phyloP scores from a whole-genome alignment of 2,888 invertebrate genomes.

The Sthenelais limicola region DNA sequence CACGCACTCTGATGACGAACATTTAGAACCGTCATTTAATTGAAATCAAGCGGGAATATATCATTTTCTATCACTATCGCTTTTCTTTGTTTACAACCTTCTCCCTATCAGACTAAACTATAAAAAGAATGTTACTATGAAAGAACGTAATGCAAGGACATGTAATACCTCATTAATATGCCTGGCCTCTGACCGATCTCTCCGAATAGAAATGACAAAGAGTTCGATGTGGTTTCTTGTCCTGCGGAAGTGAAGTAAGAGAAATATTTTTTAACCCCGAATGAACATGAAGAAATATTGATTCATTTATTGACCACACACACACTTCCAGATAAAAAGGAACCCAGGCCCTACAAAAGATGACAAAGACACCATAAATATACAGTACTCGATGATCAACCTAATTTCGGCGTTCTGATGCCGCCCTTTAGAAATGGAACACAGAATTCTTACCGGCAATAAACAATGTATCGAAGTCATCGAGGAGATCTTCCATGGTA shows the following conservation, averaged over 20 bases:
- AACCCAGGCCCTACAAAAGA: no score
- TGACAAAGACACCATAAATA: no score
- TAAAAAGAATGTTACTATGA: no score
- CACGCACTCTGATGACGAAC: conserved; percentile 24
- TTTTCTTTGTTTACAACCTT: no score
- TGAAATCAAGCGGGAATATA: no score
- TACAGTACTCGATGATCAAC: no score
- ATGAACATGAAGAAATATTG: background rate
- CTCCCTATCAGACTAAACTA: background rate
- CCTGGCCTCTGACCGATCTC: conserved; percentile 37
- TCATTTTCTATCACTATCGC: no score
- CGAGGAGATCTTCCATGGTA: conserved; percentile 39
- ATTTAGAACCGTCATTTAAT: background rate
- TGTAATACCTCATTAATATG: conserved; percentile 29
- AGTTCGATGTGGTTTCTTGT: conserved; percentile 40
- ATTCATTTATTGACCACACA: background rate
- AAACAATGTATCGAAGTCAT: conserved; percentile 44
- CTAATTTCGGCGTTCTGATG: no score
- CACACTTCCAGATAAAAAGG: background rate
- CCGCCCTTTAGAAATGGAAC: no score
- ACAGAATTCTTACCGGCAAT: conserved; percentile 33
- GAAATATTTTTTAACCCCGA: background rate
- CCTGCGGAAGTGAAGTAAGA: conserved; percentile 15
- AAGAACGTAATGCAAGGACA: no score
- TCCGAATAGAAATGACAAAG: conserved; percentile 24